Percentiles rank a stretch among this genome's conserved stretches.
Conservation (phyloP, 1,140 invertebrate genomes). For the Geopemphigus sp. region DNA sequence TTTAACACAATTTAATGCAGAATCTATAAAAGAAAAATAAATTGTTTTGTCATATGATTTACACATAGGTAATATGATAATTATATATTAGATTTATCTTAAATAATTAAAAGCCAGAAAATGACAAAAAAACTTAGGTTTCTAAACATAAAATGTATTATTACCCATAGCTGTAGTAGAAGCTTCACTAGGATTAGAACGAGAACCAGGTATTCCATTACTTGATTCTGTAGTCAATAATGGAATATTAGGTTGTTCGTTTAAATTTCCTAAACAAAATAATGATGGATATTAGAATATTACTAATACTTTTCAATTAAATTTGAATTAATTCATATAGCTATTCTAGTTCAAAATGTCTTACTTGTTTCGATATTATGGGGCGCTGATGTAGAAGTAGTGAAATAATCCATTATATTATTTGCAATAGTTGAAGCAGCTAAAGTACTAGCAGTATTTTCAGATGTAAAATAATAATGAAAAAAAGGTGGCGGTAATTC, state of each 20-base stretch:
- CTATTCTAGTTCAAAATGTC: neutral
- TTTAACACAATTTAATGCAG: conserved; percentile 32
- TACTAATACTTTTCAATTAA: no score
- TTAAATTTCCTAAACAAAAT: neutral
- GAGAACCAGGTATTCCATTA: conserved; percentile 2
- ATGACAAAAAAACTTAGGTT: no score
- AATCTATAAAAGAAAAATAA: neutral
- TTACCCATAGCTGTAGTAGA: conserved; percentile 17
- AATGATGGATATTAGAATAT: neutral
- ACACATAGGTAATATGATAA: neutral
- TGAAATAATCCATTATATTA: conserved; percentile 7
- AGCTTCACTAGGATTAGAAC: neutral
- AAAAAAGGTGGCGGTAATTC: conserved; percentile 11
- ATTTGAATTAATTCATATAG: neutral
- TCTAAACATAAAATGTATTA: no score
- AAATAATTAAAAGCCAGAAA: neutral
- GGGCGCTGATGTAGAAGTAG: neutral
- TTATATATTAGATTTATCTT: no score
- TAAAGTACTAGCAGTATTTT: neutral
- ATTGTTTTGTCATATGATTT: neutral
- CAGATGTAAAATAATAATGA: conserved; percentile 1
- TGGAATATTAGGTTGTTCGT: neutral
- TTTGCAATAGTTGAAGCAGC: neutral
- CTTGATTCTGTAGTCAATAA: neutral
- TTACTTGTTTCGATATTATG: neutral